These are phyloP conservation scores for Zoanthus gigantus DNA, from an alignment of 92 coral and sea anemone species.

Conservation along the genomic window DNA sequence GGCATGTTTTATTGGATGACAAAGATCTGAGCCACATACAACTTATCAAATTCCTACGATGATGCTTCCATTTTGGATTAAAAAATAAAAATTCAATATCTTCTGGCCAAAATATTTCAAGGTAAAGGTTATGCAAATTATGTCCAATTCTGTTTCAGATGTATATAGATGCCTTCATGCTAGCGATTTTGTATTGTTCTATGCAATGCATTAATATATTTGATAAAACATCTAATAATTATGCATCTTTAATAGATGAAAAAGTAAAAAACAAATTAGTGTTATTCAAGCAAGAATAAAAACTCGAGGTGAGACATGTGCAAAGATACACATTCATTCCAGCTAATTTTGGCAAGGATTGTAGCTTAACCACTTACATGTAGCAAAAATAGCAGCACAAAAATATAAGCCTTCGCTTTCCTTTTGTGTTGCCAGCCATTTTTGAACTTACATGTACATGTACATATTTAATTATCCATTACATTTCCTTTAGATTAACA, in stretches of 20 bases:
- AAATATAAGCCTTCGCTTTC: too few species aligned
- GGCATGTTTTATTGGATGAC: constrained; percentile 2
- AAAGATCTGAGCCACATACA: neutral
- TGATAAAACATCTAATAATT: neutral
- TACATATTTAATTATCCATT: too few species aligned
- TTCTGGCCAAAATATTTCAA: neutral
- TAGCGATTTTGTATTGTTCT: neutral
- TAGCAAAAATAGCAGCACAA: neutral
- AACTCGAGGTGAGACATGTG: neutral
- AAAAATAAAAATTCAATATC: neutral
- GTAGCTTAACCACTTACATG: neutral
- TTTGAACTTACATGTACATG: too few species aligned
- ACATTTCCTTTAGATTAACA: too few species aligned
- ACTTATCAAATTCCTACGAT: neutral
- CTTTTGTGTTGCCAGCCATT: too few species aligned
- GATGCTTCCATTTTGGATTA: neutral
- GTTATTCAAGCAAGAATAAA: neutral
- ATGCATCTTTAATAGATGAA: neutral
- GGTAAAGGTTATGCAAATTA: constrained; percentile 2
- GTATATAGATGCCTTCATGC: neutral
- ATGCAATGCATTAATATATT: neutral
- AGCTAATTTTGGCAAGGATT: neutral
- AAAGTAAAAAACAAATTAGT: neutral
- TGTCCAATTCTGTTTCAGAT: neutral
- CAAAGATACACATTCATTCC: neutral